Conservation (phyloP, 1,140 invertebrate genomes). For the Hyphantria cunea region DNA sequence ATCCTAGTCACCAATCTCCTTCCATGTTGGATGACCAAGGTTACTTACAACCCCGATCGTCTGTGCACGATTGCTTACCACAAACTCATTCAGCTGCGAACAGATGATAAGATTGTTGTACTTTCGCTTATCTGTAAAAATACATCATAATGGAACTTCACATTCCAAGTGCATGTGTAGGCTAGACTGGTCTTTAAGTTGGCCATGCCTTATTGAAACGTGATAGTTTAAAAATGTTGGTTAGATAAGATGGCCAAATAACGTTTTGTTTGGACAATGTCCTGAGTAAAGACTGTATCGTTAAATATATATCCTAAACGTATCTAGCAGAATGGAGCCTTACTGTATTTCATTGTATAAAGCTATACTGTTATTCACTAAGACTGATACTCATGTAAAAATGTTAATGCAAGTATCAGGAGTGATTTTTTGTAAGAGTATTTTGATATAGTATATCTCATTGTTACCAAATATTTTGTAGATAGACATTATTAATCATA, state of each 20-base stretch:
- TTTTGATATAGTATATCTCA: slow-evolving; percentile 78
- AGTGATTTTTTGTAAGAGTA: slow-evolving; percentile 59
- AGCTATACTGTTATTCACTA: slow-evolving; percentile 61
- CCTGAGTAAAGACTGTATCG: slow-evolving; percentile 57
- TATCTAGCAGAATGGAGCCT: slow-evolving; percentile 40
- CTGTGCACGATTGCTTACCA: slow-evolving; percentile 74
- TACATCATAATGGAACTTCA: slow-evolving; percentile 74
- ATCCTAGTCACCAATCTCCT: slow-evolving; percentile 64
- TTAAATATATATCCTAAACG: slow-evolving; percentile 43
- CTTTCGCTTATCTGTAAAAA: slow-evolving; percentile 64
- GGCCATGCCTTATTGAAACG: slow-evolving; percentile 59
- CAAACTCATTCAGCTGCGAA: slow-evolving; percentile 73
- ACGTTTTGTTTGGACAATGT: slow-evolving; percentile 44
- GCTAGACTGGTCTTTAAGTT: slow-evolving; percentile 64
- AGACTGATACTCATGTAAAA: slow-evolving; percentile 72
- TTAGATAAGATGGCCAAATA: slow-evolving; percentile 51
- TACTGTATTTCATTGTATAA: slow-evolving; percentile 42
- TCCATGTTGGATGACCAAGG: slow-evolving; percentile 79
- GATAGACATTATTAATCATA: slow-evolving; percentile 58
- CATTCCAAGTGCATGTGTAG: slow-evolving; percentile 77
- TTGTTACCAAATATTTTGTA: slow-evolving; percentile 81
- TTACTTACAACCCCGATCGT: slow-evolving; percentile 78
- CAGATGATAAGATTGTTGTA: slow-evolving; percentile 71
- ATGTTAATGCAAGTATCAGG: slow-evolving; percentile 64
- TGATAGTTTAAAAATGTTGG: slow-evolving; percentile 56